These are phyloP conservation scores for Nephrotoma guestfalica DNA, from an alignment of 2,888 invertebrate genomes.

Conservation along the genomic window DNA sequence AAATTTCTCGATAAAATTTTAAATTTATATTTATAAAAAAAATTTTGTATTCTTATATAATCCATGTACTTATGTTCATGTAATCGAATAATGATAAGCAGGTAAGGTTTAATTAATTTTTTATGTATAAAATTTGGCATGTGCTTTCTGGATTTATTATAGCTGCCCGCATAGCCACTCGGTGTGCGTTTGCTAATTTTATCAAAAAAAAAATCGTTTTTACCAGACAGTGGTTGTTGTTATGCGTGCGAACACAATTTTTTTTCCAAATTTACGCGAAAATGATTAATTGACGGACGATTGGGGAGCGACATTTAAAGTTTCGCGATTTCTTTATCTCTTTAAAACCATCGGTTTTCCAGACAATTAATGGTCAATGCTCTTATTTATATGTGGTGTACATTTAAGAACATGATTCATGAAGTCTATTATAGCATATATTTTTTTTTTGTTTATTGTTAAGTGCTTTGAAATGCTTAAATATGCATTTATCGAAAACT, in stretches of 20 bases:
- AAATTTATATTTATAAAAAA: background rate
- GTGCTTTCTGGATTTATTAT: background rate
- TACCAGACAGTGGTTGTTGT: background rate
- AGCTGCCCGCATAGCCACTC: background rate
- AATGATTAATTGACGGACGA: background rate
- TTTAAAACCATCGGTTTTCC: background rate
- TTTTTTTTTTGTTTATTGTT: background rate
- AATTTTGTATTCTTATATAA: background rate
- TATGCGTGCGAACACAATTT: background rate
- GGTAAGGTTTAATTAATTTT: background rate
- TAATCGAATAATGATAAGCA: background rate
- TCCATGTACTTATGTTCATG: background rate
- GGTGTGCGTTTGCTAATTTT: background rate
- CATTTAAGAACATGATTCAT: background rate
- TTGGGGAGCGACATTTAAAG: background rate
- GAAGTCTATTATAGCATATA: background rate
- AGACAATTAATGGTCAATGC: background rate
- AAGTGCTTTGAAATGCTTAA: background rate
- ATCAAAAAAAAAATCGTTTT: background rate
- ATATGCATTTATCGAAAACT: background rate
- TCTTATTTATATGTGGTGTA: background rate
- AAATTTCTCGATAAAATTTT: too few relatives aligned
- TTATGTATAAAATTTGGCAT: background rate
- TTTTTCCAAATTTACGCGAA: background rate
- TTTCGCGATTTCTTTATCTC: background rate